Percentiles rank a stretch among this genome's conserved stretches.
These are phyloP conservation scores for Stichopus chloronotus DNA, from an alignment of 35 echinoderm and acorn worm species.

Conservation along the genomic window DNA sequence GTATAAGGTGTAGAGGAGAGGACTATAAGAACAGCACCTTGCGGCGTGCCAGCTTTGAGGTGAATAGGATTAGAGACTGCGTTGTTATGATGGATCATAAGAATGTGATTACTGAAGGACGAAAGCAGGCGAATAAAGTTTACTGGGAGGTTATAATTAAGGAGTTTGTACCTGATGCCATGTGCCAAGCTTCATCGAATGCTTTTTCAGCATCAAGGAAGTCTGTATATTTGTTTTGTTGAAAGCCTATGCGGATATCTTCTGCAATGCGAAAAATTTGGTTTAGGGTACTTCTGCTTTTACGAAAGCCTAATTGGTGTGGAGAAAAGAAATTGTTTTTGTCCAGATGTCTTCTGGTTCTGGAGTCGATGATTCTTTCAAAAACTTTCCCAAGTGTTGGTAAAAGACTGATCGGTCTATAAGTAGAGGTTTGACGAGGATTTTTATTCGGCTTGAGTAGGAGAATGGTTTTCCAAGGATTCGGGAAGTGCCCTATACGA, in stretches of 20 bases:
- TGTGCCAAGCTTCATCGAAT: conserved; percentile 10
- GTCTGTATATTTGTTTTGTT: not conserved
- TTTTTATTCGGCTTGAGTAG: not conserved
- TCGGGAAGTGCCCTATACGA: not conserved
- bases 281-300: not conserved
- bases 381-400: not conserved
- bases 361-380: not conserved
- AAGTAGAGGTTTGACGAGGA: not conserved
- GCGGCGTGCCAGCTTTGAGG: conserved; percentile 14
- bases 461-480: not conserved
- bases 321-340: not conserved
- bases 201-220: conserved; percentile 23
- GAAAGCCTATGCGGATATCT: not conserved
- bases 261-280: not conserved
- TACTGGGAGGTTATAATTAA: not conserved
- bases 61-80: not conserved
- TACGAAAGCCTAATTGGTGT: not conserved
- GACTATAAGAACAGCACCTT: not conserved
- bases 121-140: not conserved
- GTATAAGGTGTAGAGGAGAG: too few species aligned
- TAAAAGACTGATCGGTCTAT: not conserved
- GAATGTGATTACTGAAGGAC: not conserved
- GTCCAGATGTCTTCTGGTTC: not conserved
- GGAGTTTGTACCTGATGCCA: conserved; percentile 3
- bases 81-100: not conserved